These are phyloP conservation scores for Cyclophora punctaria DNA, from an alignment of 2,888 invertebrate genomes.

Conservation along the genomic window DNA sequence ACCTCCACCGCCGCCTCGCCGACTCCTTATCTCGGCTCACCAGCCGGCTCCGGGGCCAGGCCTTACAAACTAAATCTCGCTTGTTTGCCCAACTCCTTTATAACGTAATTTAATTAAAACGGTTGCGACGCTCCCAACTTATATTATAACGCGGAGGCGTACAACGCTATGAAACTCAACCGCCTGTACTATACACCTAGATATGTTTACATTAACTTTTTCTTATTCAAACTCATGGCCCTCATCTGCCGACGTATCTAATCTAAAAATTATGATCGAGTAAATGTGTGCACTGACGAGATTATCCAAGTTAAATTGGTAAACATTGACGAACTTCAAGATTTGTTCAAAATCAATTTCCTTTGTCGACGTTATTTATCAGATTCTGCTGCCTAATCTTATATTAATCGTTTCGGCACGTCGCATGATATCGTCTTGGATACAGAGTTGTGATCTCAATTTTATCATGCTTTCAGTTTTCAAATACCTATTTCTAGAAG, in stretches of 20 bases:
- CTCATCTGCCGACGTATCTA: conserved; percentile 7
- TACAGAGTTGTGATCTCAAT: background rate
- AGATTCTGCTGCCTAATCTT: conserved; percentile 1
- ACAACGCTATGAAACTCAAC: conserved; percentile 5
- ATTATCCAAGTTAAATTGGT: conserved; percentile 9
- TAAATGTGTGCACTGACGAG: conserved; percentile 5
- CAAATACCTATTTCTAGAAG: background rate
- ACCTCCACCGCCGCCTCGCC: conserved; percentile 42
- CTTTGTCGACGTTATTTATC: conserved; percentile 1
- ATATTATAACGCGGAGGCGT: conserved; percentile 9
- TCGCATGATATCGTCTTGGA: background rate
- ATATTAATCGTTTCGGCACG: background rate
- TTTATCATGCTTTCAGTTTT: background rate
- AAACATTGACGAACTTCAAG: conserved; percentile 1
- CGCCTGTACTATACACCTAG: conserved; percentile 1
- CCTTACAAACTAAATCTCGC: conserved; percentile 42
- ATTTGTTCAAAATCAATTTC: conserved; percentile 3
- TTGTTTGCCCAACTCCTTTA: conserved; percentile 46
- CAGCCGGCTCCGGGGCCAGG: conserved; percentile 34
- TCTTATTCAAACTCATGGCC: conserved; percentile 7
- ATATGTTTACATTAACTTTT: conserved; percentile 16
- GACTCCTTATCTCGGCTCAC: conserved; percentile 48
- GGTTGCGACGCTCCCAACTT: conserved; percentile 21
- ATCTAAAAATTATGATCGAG: conserved; percentile 12
- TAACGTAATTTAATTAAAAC: conserved; percentile 54